phyloP scores from a whole-genome alignment of 1,140 invertebrate genomes.

The Zaprionus ornatus region DNA sequence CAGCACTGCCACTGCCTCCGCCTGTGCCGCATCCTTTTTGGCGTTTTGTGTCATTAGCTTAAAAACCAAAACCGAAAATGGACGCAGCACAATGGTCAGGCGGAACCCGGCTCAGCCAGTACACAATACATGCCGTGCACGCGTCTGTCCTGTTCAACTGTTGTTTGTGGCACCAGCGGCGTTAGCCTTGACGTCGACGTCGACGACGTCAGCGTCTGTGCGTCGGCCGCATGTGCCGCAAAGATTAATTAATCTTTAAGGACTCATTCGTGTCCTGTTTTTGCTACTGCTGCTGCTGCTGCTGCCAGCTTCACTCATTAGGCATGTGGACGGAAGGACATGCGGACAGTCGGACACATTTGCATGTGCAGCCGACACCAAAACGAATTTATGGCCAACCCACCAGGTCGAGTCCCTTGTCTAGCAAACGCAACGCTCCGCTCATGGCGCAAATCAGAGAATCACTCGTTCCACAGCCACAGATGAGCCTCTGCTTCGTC shows the following conservation, averaged over 20 bases:
- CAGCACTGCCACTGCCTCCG: neutral
- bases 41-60: slow-evolving; percentile 82
- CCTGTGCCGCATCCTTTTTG: slow-evolving; percentile 61
- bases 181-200: slow-evolving; percentile 12
- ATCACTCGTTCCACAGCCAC: neutral
- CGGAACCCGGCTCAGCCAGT: slow-evolving; percentile 5
- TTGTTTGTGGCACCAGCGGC: slow-evolving; percentile 47
- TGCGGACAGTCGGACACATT: slow-evolving; percentile 51
- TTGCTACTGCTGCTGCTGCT: slow-evolving; percentile 15
- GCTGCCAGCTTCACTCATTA: slow-evolving; percentile 58
- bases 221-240: slow-evolving; percentile 75
- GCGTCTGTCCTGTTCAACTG: slow-evolving; percentile 44
- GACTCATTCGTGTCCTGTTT: slow-evolving; percentile 72
- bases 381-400: slow-evolving; percentile 69
- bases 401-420: neutral
- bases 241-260: slow-evolving; percentile 84
- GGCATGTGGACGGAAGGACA: slow-evolving; percentile 57
- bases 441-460: neutral
- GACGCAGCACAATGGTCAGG: slow-evolving; percentile 65
- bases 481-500: neutral
- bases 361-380: slow-evolving; percentile 66
- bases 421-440: neutral
- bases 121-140: slow-evolving; percentile 19
- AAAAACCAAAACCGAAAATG: slow-evolving; percentile 48
- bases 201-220: slow-evolving; percentile 6